These are phyloP conservation scores for Lanistes nyassanus DNA, from an alignment of 1,140 invertebrate species.

Conservation along the genomic window DNA sequence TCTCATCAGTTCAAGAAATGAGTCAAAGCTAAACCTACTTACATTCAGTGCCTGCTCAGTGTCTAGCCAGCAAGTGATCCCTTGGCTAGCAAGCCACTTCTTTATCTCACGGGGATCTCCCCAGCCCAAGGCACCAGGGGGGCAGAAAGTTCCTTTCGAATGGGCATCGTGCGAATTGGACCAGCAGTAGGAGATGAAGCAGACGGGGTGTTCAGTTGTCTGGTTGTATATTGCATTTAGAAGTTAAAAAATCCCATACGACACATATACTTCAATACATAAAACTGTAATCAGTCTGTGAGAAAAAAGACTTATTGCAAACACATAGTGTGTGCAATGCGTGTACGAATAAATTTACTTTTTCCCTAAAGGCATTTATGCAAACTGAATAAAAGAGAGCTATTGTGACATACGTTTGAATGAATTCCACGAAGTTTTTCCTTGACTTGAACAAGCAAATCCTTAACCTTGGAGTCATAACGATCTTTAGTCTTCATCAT, in stretches of 20 bases:
- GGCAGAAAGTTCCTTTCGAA: constrained; percentile 41
- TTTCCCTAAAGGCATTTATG: no score
- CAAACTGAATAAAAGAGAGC: background rate
- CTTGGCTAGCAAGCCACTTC: constrained; percentile 49
- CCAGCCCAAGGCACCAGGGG: constrained; percentile 49
- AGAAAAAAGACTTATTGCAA: no score
- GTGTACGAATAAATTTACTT: no score
- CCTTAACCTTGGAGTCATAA: constrained; percentile 46
- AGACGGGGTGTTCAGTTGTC: constrained; percentile 36
- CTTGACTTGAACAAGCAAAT: constrained; percentile 44
- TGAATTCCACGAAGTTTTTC: constrained; percentile 35
- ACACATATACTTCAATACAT: background rate
- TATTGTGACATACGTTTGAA: constrained; percentile 12
- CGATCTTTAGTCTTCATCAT: constrained; percentile 50
- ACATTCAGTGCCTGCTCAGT: constrained; percentile 42
- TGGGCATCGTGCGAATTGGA: constrained; percentile 58
- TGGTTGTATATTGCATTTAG: constrained; percentile 14
- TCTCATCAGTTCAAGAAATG: background rate
- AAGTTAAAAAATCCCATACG: constrained; percentile 14
- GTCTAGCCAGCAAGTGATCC: constrained; percentile 62
- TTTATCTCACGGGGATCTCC: constrained; percentile 61
- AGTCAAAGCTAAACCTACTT: background rate
- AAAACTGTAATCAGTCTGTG: background rate
- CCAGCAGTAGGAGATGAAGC: constrained; percentile 66
- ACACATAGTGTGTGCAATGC: no score